Base-by-base conservation (phyloP, 2,797 vertebrate species). In the Sarcophilus harrisii region DNA sequence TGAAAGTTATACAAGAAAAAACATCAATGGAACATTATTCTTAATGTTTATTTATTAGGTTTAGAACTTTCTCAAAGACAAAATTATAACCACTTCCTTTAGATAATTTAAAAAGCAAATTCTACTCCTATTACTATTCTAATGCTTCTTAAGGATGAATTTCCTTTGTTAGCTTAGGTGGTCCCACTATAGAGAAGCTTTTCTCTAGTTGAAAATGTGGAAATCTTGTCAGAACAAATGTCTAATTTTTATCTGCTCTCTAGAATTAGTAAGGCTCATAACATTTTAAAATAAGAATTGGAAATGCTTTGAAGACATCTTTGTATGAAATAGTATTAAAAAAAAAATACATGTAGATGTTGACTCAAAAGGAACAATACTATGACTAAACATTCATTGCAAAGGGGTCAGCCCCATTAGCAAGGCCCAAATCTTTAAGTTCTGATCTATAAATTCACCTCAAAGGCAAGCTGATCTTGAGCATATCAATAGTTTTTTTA, bases 311-410 rank as follows among this genome's bases (percentile, higher is more conserved):
- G 66, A 81, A 45, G n/a, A 81, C 18, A 45, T 38, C 52, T 0
- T 45, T 81, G n/a, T 81, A 21, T 24, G 18, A 81, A 81, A 24
- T 45, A 81, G 0, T 60, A 16, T 66, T 5, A 13, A 66, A 91
- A 94, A 91, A 91, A 5, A 58, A 45, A 29, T 62, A 29, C 29
- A 62, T 24, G 52, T 8, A 32, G 54, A 58, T 21, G n/a, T 89
- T 96, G 52, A 91, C 91, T 94, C 91, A 81, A 57, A 81, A 92
- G 54, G 30, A 29, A 0, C 90, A 96, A 94, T 87, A 90, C 9
- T 94, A 21, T 45, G 66, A 11, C 4, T 92, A 49, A 18, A 49
- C 58, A 93, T 81, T 96, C 57, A 91, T 57, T n/a, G 95, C 94
- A 92, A 93, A 92, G n/a, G 58, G 16, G 93, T n/a, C 38, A 81